phyloP scores from a whole-genome alignment of 2,888 invertebrate genomes.

The Andrena bicolor region DNA sequence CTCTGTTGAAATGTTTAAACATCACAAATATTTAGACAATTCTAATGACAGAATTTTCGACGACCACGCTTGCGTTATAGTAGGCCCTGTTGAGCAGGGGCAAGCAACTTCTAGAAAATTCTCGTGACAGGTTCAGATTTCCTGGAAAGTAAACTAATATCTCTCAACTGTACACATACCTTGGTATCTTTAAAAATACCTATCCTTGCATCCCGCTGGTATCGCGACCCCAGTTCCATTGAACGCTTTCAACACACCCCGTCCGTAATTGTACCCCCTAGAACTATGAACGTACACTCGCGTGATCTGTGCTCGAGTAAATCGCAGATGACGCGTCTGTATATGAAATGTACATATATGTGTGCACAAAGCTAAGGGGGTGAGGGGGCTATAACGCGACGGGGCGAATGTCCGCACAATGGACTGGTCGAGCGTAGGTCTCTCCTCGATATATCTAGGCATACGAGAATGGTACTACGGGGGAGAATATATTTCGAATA shows the following conservation, averaged over 20 bases:
- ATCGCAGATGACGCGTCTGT: slow-evolving; percentile 68
- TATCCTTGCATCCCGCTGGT: background rate
- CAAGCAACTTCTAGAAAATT: too few species aligned
- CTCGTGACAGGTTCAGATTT: too few species aligned
- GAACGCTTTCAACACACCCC: slow-evolving; percentile 24
- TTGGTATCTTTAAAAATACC: background rate
- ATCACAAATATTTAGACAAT: background rate
- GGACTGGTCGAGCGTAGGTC: slow-evolving; percentile 58
- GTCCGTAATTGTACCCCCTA: slow-evolving; percentile 16
- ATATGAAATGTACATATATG: slow-evolving; percentile 54
- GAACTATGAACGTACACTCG: background rate
- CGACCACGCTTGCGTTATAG: too few species aligned
- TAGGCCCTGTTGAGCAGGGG: too few species aligned
- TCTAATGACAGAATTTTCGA: background rate
- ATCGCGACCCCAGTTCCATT: background rate
- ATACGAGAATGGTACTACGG: slow-evolving; percentile 29
- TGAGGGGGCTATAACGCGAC: slow-evolving; percentile 66
- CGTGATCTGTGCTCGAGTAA: slow-evolving; percentile 60
- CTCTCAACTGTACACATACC: too few species aligned
- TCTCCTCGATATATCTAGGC: slow-evolving; percentile 52
- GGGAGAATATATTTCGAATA: slow-evolving; percentile 68
- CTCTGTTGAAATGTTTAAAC: background rate
- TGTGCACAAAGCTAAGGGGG: slow-evolving; percentile 1
- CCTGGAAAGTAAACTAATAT: too few species aligned
- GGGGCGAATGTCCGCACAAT: slow-evolving; percentile 71